Percentiles rank a stretch among this genome's conserved stretches.
These are phyloP conservation scores for Crocallis elinguaria DNA, from an alignment of 2,888 invertebrate genomes.

Conservation along the genomic window DNA sequence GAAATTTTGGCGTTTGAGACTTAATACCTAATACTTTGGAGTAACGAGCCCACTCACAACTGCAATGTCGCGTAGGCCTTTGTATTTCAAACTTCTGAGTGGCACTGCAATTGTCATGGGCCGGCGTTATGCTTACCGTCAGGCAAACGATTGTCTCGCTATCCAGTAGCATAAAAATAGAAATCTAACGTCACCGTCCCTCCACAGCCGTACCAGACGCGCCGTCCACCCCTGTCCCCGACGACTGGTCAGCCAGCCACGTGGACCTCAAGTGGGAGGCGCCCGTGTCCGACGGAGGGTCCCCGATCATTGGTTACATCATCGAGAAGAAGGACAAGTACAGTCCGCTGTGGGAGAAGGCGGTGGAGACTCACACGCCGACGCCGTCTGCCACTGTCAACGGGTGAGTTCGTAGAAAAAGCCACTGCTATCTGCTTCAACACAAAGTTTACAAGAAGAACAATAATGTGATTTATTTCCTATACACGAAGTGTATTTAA, in stretches of 20 bases:
- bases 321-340: conserved; percentile 97
- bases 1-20: too few relatives aligned
- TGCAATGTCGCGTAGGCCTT: too few relatives aligned
- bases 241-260: conserved; percentile 96
- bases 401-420: conserved; percentile 81
- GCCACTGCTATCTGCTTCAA: not conserved
- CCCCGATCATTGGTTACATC: conserved; percentile 96
- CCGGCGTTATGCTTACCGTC: too few relatives aligned
- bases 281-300: conserved; percentile 95
- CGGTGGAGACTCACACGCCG: conserved; percentile 91
- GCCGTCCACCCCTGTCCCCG: conserved; percentile 95
- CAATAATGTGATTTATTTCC: too few relatives aligned
- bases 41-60: too few relatives aligned
- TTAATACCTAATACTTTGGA: too few relatives aligned
- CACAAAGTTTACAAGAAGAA: too few relatives aligned
- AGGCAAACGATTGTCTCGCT: too few relatives aligned
- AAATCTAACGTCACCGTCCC: not conserved
- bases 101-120: too few relatives aligned
- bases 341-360: conserved; percentile 97
- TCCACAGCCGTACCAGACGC: conserved; percentile 91
- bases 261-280: conserved; percentile 96
- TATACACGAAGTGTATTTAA: too few relatives aligned
- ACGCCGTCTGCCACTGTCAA: conserved; percentile 92
- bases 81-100: too few relatives aligned
- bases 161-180: not conserved